Base-by-base conservation (phyloP, 2,888 invertebrate genomes). In the Caenorhabditis sp. region DNA sequence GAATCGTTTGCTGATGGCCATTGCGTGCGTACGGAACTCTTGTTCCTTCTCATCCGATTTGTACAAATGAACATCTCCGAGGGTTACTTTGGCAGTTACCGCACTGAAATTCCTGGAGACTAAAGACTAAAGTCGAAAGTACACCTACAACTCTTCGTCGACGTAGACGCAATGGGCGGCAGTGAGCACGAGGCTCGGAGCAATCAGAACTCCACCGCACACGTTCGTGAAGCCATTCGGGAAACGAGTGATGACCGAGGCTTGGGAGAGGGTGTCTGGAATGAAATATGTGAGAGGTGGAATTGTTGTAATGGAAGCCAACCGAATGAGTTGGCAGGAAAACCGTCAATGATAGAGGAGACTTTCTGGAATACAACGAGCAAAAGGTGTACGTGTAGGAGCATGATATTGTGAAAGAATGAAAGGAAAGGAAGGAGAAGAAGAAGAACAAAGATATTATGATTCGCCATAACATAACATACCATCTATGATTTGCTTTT, bases 201-300 rank as follows among this genome's bases (percentile, higher is more conserved):
- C 68, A 20, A 75, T 70, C 2, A 75, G 62, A 27, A 63, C 75
- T 24, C 62, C 68, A 1, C 68, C 75, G 24, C 75, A 75, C 7
- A 75, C 26, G 15, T 45, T 58, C 0, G 56, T 75, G n/a, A 32
- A 22, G 8, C 63, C 61, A 22, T 61, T 22, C 2, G 55, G 30
- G 30, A 59, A 52, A 41, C 63, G 43, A 37, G 68, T 58, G 24
- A 75, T 30, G 9, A 75, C 43, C 13, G 75, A 75, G 7, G 50
- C 75, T 30, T 63, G 61, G 2, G 75, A 75, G 1, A 43, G 56
- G 4, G 58, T 68, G 26, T 75, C 75, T 75, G 62, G 26, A 35
- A 35, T n/a, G 2, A 1, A 8, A n/a, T 15, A 8, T 13, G 8
- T 41, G 15, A 1, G 20, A 56, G 26, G 39, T 13, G 13, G 15